Evolutionary conservation across 2,113 vertebrate genomes (phyloP), one percentile per base, ranked within the genome.

Genomic region (Tyrannus savana): DNA sequence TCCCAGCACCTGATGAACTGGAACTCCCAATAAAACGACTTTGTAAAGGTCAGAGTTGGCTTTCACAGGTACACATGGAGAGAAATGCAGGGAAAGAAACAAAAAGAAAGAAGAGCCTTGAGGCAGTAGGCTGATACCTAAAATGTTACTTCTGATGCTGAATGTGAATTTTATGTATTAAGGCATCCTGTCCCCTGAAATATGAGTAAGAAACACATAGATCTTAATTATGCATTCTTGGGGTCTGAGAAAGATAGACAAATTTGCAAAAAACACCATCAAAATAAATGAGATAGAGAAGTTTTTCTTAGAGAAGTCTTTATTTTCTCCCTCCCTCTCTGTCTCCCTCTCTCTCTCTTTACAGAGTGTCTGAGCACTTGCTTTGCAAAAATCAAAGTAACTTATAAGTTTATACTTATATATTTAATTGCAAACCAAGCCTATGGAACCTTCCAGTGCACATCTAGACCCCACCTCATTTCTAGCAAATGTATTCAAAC

Each of bases 21-120:
- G 72, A 91, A 81, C 14, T 35, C 73, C 91, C 55, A 85, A 75
- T 46, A 81, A 93, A 96, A 94, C 56, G 39, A 56, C 31, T 81
- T 90, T 52, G 49, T 39, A 90, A 77, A 93, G 55, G 83, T 52
- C 33, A 94, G 84, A 89, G 60, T n/a, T 83, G 69, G 30, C 47
- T 94, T 66, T 78, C 69, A 81, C 31, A 75, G 69, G 37, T 69
- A 78, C 37, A 66, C 39, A 17, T 0, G 10, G 44, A 81, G 19
- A 92, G 53, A 52, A 79, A 73, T 3, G 24, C 31, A 73, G 56
- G 22, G 55, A 59, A 68, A 89, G 53, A 37, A 67, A 55, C 30
- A 67, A 84, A 31, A 21, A 75, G 21, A 24, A 4, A n/a, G 4
- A 6, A 5, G 9, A 50, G 21, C 63, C 79, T 67, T 47, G 52